Conservation (phyloP, 2,113 vertebrate species). For the Aplodontia rufa region DNA sequence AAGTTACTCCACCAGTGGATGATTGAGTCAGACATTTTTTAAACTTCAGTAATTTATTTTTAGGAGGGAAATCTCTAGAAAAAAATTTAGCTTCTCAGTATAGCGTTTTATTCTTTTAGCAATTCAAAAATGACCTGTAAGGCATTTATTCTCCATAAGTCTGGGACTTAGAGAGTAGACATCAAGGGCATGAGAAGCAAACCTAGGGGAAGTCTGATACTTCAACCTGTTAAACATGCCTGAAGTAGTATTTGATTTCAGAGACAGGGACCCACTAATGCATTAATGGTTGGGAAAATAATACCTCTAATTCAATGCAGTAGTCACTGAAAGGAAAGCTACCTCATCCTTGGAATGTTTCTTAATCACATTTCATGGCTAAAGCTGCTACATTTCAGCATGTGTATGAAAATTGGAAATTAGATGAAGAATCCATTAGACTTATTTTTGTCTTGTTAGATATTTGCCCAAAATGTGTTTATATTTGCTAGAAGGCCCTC, state of each 20-base stretch:
- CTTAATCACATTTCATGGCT: not conserved
- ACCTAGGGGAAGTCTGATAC: not conserved
- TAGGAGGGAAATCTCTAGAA: not conserved
- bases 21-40: not conserved
- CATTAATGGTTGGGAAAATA: not conserved
- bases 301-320: not conserved
- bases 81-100: not conserved
- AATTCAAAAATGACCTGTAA: not conserved
- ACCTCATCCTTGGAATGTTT: not conserved
- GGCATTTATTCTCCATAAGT: not conserved
- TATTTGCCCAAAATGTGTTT: not conserved
- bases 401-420: conserved; percentile 23
- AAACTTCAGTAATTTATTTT: conserved; percentile 25
- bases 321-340: not conserved
- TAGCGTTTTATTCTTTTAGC: conserved; percentile 25
- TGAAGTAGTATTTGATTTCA: conserved; percentile 18
- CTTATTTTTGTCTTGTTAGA: not conserved
- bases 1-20: not conserved
- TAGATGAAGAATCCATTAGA: not conserved
- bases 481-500: not conserved
- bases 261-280: not conserved
- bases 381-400: not conserved
- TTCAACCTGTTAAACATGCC: not conserved
- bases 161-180: not conserved
- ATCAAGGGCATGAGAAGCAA: not conserved